Percentiles rank a stretch among this genome's conserved stretches.
Conservation (phyloP, 2,888 invertebrate species). For the Lumbricus terrestris region DNA sequence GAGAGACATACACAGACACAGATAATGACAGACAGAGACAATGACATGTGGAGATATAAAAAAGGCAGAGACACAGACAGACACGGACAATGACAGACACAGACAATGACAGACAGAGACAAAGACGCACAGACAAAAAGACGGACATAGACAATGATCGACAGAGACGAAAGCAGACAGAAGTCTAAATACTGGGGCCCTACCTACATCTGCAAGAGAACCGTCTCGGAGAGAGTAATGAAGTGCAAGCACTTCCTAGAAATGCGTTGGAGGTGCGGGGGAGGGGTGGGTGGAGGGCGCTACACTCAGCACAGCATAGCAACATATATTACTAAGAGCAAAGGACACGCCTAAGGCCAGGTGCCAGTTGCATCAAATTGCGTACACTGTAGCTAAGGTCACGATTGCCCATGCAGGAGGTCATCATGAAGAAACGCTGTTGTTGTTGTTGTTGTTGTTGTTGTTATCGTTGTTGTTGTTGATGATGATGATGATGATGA, state of each 20-base stretch:
- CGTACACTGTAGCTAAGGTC: background rate
- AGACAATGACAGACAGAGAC: background rate
- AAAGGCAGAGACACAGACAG: background rate
- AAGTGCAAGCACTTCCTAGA: background rate
- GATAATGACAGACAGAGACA: background rate
- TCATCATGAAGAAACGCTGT: background rate
- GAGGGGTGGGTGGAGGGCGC: too few species aligned
- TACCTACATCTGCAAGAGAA: too few species aligned
- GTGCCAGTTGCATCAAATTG: background rate
- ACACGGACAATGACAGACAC: background rate
- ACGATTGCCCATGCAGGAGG: too few species aligned
- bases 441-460: background rate
- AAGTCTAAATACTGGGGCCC: background rate
- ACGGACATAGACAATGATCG: background rate
- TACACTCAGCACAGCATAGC: too few species aligned
- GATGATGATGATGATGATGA: conserved; percentile 24
- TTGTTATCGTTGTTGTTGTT: conserved; percentile 5
- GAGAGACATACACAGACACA: background rate
- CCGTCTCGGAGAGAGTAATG: background rate
- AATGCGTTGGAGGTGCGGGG: background rate
- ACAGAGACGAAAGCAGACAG: background rate
- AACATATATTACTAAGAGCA: background rate
- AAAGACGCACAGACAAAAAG: background rate
- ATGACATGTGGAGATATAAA: too few species aligned
- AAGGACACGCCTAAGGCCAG: background rate